A percentile compares a stretch with the other conserved stretches of the same genome.
Evolutionary conservation across 1,140 invertebrate genomes (phyloP).

Genomic region (Brachionus angularis): DNA sequence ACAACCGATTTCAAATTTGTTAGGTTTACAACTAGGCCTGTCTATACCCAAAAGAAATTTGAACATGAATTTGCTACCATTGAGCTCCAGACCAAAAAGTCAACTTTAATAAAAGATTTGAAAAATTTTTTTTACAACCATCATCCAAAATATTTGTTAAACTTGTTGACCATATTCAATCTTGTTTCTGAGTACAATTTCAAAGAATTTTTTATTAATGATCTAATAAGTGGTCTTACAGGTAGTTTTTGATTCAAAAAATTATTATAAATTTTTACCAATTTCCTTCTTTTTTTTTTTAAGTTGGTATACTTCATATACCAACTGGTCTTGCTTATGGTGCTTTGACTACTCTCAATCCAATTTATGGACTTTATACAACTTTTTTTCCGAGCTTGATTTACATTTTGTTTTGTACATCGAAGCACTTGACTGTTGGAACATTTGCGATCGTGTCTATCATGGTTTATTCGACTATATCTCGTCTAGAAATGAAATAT

Average conservation of each 20-base stretch:
- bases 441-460: slow-evolving; percentile 49
- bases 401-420: slow-evolving; percentile 51
- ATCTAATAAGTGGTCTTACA: slow-evolving; percentile 40
- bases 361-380: slow-evolving; percentile 50
- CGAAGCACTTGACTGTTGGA: slow-evolving; percentile 49
- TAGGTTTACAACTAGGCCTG: too few species aligned
- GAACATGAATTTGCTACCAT: too few species aligned
- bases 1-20: too few species aligned
- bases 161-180: slow-evolving; percentile 10
- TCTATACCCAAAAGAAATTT: too few species aligned
- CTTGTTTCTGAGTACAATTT: slow-evolving; percentile 39
- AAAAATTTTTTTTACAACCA: too few species aligned
- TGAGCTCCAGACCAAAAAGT: too few species aligned
- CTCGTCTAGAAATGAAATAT: slow-evolving; percentile 19
- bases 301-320: slow-evolving; percentile 36
- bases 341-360: slow-evolving; percentile 50
- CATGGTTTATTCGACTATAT: slow-evolving; percentile 45
- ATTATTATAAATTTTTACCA: neutral
- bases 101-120: too few species aligned
- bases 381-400: slow-evolving; percentile 50
- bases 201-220: slow-evolving; percentile 12
- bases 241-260: neutral
- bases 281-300: neutral
- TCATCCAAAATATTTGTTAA: neutral
- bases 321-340: slow-evolving; percentile 58